phyloP scores from a whole-genome alignment of 2,113 vertebrate species.

The Albula glossodonta region DNA sequence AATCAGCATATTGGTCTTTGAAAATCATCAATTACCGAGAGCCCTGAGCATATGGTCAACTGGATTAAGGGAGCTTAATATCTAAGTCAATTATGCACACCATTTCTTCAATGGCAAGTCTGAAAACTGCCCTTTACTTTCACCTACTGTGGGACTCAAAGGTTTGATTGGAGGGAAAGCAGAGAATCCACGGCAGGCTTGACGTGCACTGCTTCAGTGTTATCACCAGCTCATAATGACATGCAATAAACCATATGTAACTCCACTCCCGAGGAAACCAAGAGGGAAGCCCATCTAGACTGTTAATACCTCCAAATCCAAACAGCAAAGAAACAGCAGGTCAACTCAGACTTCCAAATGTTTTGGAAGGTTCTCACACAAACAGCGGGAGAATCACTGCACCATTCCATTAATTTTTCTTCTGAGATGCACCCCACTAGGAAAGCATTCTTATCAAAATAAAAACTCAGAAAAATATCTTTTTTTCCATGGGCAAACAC shows the following conservation, averaged over 20 bases:
- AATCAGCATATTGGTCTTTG: no score
- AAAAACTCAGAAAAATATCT: constrained; percentile 10
- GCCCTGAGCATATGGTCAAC: neutral
- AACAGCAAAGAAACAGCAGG: neutral
- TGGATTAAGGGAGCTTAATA: neutral
- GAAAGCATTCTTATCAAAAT: constrained; percentile 7
- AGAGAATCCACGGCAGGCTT: neutral
- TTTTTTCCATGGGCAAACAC: constrained; percentile 14
- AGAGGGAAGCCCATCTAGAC: no score
- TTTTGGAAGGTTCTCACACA: constrained; percentile 2
- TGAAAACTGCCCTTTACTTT: neutral
- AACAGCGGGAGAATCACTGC: constrained; percentile 20
- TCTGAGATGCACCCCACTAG: constrained; percentile 30
- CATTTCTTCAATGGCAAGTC: neutral
- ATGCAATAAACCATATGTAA: no score
- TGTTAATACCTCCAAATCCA: neutral
- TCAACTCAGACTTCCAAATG: neutral
- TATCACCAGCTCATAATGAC: neutral
- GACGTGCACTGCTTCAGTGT: no score
- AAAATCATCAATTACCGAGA: constrained; percentile 17
- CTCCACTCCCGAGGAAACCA: no score
- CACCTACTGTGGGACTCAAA: neutral
- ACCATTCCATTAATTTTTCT: constrained; percentile 39
- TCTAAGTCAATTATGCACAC: neutral
- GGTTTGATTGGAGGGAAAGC: neutral